Base-by-base conservation (phyloP, 2,797 vertebrate genomes). In the Harpagifer antarcticus region DNA sequence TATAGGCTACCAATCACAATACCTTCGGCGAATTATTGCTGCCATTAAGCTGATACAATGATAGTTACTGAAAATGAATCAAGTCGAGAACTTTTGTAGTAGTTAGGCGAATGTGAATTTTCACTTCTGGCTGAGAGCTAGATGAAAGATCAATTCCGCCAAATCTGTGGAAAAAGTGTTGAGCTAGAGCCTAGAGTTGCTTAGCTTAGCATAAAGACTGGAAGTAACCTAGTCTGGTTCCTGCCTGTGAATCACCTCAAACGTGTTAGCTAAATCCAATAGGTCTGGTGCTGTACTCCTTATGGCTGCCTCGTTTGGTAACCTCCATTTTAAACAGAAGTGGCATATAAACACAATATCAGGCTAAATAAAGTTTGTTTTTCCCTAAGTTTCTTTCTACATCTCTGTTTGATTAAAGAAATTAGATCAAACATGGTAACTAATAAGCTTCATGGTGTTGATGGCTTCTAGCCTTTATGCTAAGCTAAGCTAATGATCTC, bases 21-120 rank as follows among this genome's bases (percentile, higher is more conserved):
- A 23, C 19, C 2, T 50, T 70, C 64, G 23, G 31, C 52, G 72
- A 53, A 57, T 52, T 3, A n/a, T 23, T 43, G 14, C 12, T 70
- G 61, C 50, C 37, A 49, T 59, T 12, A 62, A 59, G 55, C 42
- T 40, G 15, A 53, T 0, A 0, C 7, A 52, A 19, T 45, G 15
- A 20, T 31, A 5, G 44, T 37, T 10, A 12, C 16, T 37, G 47
- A 63, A 68, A 66, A 45, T 53, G 12, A 73, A 57, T 44, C 58
- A 45, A 37, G 3, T 10, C 47, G 8, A 27, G 15, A 54, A 27
- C 42, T 16, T 27, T 50, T 16, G 9, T 7, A 45, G 10, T 10
- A 64, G 47, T 55, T 56, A 31, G 23, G 33, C 42, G 50, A 49
- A 37, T 68, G 7, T 2, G 12, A 10, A 2, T 20, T 31, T 61